phyloP scores from a whole-genome alignment of 1,140 invertebrate genomes.

The Fopius arisanus region DNA sequence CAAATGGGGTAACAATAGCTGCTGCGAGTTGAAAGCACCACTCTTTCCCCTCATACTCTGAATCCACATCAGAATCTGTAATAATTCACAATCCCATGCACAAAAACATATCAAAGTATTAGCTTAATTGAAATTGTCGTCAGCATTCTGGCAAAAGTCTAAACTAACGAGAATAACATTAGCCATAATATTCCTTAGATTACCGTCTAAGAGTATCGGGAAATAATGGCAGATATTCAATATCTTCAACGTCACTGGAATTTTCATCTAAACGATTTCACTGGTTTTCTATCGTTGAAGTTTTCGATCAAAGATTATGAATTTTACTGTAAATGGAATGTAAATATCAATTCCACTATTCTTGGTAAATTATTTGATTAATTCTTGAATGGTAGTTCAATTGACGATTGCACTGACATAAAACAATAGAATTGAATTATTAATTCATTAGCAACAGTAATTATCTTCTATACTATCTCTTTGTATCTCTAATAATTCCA shows the following conservation, averaged over 20 bases:
- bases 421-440: too few species aligned
- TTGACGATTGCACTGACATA: too few species aligned
- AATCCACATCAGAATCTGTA: not conserved
- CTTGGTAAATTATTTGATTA: too few species aligned
- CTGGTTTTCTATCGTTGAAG: too few species aligned
- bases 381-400: too few species aligned
- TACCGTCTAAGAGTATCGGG: slow-evolving; percentile 55
- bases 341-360: too few species aligned
- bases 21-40: not conserved
- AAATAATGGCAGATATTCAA: slow-evolving; percentile 49
- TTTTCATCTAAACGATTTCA: not conserved
- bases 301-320: too few species aligned
- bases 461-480: not conserved
- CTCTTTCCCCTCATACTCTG: not conserved
- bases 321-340: too few species aligned
- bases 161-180: slow-evolving; percentile 34
- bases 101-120: not conserved
- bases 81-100: not conserved
- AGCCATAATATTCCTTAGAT: slow-evolving; percentile 41
- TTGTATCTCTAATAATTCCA: not conserved
- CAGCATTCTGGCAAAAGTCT: slow-evolving; percentile 6
- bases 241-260: slow-evolving; percentile 24
- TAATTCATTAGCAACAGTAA: too few species aligned
- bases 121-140: not conserved
- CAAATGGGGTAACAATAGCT: not conserved